Evolutionary conservation across 2,888 invertebrate genomes (phyloP).

Genomic region (Drosophila niveifrons): DNA sequence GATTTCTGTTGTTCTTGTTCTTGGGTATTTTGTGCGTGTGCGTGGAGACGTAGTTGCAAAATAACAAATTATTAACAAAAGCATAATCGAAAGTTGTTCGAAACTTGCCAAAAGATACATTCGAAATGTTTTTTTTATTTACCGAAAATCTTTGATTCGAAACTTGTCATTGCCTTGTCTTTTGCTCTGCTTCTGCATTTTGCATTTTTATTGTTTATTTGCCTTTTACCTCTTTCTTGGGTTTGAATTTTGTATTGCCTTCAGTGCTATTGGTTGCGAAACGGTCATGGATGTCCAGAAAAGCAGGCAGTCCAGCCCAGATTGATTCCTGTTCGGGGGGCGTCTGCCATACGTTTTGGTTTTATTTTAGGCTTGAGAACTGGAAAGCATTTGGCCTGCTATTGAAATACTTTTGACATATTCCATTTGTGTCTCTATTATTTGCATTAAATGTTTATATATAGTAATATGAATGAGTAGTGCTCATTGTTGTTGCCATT

Average conservation of each 20-base stretch:
- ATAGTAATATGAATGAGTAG: neutral
- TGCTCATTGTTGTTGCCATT: conserved; percentile 58
- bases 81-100: conserved; percentile 76
- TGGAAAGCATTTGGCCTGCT: conserved; percentile 85
- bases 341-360: conserved; percentile 84
- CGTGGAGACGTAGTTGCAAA: conserved; percentile 71
- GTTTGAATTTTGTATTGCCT: conserved; percentile 87
- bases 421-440: conserved; percentile 15
- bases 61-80: conserved; percentile 76
- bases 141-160: conserved; percentile 76
- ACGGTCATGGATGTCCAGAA: conserved; percentile 89
- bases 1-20: conserved; percentile 69
- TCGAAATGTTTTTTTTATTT: conserved; percentile 63
- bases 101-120: conserved; percentile 73
- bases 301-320: conserved; percentile 36
- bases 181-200: conserved; percentile 58
- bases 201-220: conserved; percentile 46
- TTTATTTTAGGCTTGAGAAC: conserved; percentile 92
- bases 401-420: conserved; percentile 14
- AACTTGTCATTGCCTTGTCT: conserved; percentile 73
- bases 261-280: conserved; percentile 90
- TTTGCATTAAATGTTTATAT: conserved; percentile 16
- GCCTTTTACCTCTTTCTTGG: conserved; percentile 42
- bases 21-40: conserved; percentile 60
- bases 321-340: conserved; percentile 22